A percentile compares a stretch with the other conserved stretches of the same genome.
Evolutionary conservation across 2,888 invertebrate species (phyloP).

Genomic region (Malachius bipustulatus): DNA sequence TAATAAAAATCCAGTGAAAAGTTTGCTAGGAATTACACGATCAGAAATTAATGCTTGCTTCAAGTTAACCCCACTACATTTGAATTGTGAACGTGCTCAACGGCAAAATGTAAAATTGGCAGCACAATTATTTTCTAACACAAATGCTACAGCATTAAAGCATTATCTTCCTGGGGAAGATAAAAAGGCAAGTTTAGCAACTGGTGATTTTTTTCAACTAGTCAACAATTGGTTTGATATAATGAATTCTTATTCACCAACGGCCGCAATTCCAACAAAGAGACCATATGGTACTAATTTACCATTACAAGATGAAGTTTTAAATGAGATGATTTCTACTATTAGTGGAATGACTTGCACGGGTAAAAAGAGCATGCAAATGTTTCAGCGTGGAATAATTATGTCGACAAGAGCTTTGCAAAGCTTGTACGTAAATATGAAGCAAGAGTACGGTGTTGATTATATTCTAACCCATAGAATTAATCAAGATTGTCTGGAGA

Average conservation of each 20-base stretch:
- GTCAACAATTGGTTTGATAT: slow-evolving; percentile 25
- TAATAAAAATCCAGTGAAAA: slow-evolving; percentile 12
- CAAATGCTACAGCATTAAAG: slow-evolving; percentile 21
- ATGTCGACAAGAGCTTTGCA: slow-evolving; percentile 17
- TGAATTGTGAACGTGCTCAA: slow-evolving; percentile 18
- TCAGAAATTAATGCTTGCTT: slow-evolving; percentile 17
- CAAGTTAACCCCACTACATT: slow-evolving; percentile 17
- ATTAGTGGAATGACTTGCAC: slow-evolving; percentile 17
- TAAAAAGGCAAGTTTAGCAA: slow-evolving; percentile 11
- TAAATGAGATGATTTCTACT: slow-evolving; percentile 16
- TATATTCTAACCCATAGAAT: slow-evolving; percentile 19
- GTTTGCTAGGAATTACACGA: slow-evolving; percentile 10
- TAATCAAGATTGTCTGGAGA: slow-evolving; percentile 19
- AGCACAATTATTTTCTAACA: slow-evolving; percentile 22
- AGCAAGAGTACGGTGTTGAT: slow-evolving; percentile 7
- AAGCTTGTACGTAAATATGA: slow-evolving; percentile 13
- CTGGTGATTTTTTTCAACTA: slow-evolving; percentile 20
- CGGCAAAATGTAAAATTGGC: slow-evolving; percentile 22
- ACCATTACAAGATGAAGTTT: slow-evolving; percentile 15
- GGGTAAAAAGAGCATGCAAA: slow-evolving; percentile 16
- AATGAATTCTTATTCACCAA: slow-evolving; percentile 18
- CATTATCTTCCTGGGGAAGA: slow-evolving; percentile 17
- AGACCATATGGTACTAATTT: slow-evolving; percentile 17
- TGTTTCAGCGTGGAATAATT: slow-evolving; percentile 19
- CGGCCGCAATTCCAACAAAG: slow-evolving; percentile 14